phyloP scores from a whole-genome alignment of 2,888 invertebrate species.

The Andrena bucephala region DNA sequence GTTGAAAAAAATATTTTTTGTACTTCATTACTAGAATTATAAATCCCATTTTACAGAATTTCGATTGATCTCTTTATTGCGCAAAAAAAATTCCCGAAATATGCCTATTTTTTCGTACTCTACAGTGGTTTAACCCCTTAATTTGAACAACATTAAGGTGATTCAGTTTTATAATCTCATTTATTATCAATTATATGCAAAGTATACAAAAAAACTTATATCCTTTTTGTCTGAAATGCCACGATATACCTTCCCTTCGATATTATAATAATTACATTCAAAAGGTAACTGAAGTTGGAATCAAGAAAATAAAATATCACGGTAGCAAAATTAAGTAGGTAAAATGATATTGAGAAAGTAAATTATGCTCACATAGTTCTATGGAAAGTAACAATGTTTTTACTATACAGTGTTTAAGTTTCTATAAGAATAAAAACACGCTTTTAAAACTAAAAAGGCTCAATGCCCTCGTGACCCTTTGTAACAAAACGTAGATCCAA shows the following conservation, averaged over 20 bases:
- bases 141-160: no score
- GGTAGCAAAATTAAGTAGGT: background rate
- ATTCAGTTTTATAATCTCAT: background rate
- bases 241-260: no score
- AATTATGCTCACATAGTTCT: background rate
- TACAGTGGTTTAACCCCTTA: no score
- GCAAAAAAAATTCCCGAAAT: no score
- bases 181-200: slow-evolving; percentile 23
- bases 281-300: background rate
- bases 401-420: background rate
- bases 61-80: no score
- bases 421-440: background rate
- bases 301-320: slow-evolving; percentile 4
- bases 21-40: no score
- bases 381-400: background rate
- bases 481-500: background rate
- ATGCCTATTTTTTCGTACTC: no score
- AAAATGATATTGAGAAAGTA: slow-evolving; percentile 5
- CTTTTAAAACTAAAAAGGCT: background rate
- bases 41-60: no score
- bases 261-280: background rate
- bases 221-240: background rate
- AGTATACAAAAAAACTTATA: background rate
- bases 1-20: no score
- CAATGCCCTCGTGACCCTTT: background rate